These are phyloP conservation scores for Apteryx mantelli DNA, from an alignment of 2,113 vertebrate species.

Conservation along the genomic window DNA sequence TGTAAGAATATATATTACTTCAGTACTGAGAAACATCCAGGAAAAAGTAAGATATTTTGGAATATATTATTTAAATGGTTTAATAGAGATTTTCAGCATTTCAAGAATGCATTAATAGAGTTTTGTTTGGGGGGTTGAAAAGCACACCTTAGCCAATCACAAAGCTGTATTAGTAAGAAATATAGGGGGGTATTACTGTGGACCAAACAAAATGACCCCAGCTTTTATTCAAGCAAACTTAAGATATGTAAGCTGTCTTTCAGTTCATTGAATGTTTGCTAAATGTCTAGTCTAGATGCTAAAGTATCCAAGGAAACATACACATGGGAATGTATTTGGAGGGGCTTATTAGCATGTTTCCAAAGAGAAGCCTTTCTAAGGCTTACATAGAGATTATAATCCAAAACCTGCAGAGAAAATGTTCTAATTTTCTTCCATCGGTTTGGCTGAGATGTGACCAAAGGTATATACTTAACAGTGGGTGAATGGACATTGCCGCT, in stretches of 20 bases:
- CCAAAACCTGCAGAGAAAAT: background rate
- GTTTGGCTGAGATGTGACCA: background rate
- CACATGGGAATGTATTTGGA: background rate
- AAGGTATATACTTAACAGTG: background rate
- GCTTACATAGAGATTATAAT: too few species aligned
- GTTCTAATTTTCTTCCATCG: background rate
- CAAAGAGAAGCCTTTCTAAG: background rate
- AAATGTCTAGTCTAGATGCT: background rate
- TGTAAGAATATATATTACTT: background rate
- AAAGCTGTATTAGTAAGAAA: background rate
- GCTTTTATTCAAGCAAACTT: background rate
- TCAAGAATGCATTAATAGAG: background rate
- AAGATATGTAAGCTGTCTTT: background rate
- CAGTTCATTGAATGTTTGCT: background rate
- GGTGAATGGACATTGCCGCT: background rate
- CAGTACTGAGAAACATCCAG: background rate
- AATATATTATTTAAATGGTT: background rate
- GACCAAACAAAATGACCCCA: background rate
- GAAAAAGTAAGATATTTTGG: background rate
- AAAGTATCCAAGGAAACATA: background rate
- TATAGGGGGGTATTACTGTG: background rate
- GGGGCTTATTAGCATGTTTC: background rate
- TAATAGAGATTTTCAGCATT: background rate
- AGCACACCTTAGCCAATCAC: accelerated
- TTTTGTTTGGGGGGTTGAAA: background rate